Percentiles rank a stretch among this genome's conserved stretches.
phyloP scores from a whole-genome alignment of 2,113 vertebrate species.

The Acanthochromis polyacanthus region DNA sequence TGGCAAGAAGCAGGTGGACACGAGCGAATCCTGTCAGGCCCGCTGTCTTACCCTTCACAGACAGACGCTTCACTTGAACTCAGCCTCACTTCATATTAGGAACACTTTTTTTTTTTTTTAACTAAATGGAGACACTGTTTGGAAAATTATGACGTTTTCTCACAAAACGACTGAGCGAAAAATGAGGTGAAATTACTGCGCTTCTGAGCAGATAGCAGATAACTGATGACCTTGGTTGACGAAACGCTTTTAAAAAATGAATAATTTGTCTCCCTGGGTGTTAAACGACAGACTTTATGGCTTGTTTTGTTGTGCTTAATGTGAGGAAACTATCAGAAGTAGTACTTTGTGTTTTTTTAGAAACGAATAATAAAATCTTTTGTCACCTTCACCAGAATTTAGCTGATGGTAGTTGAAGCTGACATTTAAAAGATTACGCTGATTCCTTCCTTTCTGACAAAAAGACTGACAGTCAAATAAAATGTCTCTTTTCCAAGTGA shows the following conservation, averaged over 20 bases:
- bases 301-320: not conserved
- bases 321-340: not conserved
- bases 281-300: not conserved
- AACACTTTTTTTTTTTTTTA: too few species aligned
- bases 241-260: not conserved
- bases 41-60: not conserved
- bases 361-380: not conserved
- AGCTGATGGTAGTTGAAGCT: constrained; percentile 10
- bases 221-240: constrained; percentile 20
- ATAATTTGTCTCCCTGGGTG: constrained; percentile 8
- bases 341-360: not conserved
- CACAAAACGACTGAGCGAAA: constrained; percentile 1
- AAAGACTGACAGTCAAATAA: constrained; percentile 18
- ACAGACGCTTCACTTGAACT: not conserved
- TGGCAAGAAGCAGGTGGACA: constrained; percentile 25
- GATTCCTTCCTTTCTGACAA: constrained; percentile 15
- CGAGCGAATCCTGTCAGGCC: not conserved
- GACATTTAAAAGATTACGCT: constrained; percentile 9
- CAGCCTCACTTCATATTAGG: not conserved
- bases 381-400: not conserved
- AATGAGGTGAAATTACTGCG: not conserved
- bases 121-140: too few species aligned
- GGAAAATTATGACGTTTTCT: not conserved
- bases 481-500: constrained; percentile 3
- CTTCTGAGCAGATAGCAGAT: not conserved